phyloP scores from a whole-genome alignment of 2,113 vertebrate species.

The Calyptomena viridis region DNA sequence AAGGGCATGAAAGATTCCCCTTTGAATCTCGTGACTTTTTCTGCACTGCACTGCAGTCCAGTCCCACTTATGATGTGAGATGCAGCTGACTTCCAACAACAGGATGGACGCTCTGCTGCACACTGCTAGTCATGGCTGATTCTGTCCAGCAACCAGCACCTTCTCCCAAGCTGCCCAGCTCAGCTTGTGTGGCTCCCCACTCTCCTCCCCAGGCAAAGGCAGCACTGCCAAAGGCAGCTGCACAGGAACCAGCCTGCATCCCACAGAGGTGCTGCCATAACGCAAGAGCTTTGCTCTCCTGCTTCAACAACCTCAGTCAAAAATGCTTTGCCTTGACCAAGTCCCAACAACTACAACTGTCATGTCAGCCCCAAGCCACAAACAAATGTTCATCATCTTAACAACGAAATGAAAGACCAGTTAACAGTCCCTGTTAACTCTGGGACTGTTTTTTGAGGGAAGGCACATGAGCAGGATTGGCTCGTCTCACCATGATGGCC shows the following conservation, averaged over 20 bases:
- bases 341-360: background rate
- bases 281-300: background rate
- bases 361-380: background rate
- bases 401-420: background rate
- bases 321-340: background rate
- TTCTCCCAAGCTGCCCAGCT: background rate
- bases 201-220: background rate
- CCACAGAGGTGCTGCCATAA: background rate
- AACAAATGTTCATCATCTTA: background rate
- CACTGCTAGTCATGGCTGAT: background rate
- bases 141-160: background rate
- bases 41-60: background rate
- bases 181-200: background rate
- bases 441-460: background rate
- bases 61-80: background rate
- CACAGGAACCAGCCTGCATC: background rate
- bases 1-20: background rate
- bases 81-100: fast-evolving
- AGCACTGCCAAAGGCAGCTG: background rate
- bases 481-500: background rate
- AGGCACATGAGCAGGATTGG: background rate
- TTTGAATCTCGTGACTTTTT: background rate
- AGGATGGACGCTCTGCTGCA: background rate
- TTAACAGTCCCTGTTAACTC: background rate
- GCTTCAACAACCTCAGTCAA: background rate